phyloP scores from a whole-genome alignment of 2,113 vertebrate species.

The Crocuta crocuta region DNA sequence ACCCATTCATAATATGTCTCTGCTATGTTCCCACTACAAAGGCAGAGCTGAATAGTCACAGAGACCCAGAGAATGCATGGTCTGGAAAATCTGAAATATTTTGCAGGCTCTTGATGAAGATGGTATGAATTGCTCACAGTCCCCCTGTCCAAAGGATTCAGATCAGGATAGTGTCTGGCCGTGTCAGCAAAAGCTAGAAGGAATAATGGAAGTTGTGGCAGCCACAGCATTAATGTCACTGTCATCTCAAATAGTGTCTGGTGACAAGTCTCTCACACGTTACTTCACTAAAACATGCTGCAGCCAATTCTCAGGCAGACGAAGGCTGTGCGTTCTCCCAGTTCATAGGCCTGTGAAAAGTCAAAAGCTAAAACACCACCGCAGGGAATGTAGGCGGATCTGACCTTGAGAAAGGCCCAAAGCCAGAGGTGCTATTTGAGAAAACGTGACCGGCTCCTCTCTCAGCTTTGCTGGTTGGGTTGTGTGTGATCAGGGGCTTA shows the following conservation, averaged over 20 bases:
- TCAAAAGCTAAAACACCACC: neutral
- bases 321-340: neutral
- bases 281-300: neutral
- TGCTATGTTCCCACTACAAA: neutral
- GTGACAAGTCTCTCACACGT: neutral
- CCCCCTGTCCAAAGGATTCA: neutral
- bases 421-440: neutral
- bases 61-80: neutral
- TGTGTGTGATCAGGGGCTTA: neutral
- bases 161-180: too few relatives aligned
- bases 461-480: neutral
- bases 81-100: neutral
- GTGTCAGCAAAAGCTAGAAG: neutral
- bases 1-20: neutral
- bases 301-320: neutral
- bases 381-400: neutral
- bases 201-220: neutral
- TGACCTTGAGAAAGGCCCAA: neutral
- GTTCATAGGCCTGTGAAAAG: neutral
- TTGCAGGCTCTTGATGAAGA: neutral
- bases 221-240: accelerated
- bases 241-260: neutral
- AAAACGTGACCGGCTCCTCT: neutral
- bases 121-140: neutral
- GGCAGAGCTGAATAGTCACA: neutral